Evolutionary conservation across 2,888 invertebrate genomes (phyloP).

Genomic region (Polymixis lichenea): DNA sequence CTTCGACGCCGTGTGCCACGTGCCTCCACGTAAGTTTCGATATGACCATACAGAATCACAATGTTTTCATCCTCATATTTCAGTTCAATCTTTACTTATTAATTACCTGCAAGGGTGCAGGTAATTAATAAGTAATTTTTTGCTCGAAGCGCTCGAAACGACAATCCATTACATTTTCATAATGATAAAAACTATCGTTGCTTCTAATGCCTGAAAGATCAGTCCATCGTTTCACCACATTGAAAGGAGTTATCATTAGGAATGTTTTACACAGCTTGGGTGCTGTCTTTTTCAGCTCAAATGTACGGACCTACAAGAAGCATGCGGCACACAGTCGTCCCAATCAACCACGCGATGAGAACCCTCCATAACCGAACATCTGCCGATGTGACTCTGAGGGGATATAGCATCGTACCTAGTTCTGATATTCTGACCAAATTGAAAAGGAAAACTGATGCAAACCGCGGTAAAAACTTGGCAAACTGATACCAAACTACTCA

Average conservation of each 20-base stretch:
- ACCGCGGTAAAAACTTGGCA: neutral
- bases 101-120: neutral
- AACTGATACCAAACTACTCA: neutral
- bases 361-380: conserved; percentile 32
- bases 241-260: neutral
- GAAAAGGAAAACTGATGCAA: neutral
- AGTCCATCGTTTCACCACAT: too few species aligned
- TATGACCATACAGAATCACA: neutral
- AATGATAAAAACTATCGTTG: neutral
- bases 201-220: too few species aligned
- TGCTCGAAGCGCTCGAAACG: neutral
- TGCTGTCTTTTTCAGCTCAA: neutral
- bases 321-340: conserved; percentile 38
- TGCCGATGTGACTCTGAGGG: conserved; percentile 19
- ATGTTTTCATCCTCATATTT: too few species aligned
- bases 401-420: conserved; percentile 20
- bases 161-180: neutral
- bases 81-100: too few species aligned
- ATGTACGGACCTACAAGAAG: neutral
- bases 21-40: neutral
- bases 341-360: conserved; percentile 48
- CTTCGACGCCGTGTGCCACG: conserved; percentile 44
- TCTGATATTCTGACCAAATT: too few species aligned
- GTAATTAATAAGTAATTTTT: too few species aligned
- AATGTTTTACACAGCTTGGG: neutral